Percentiles rank a stretch among this genome's conserved stretches.
Evolutionary conservation across 64 coral and sea anemone genomes (phyloP).

Genomic region (Astreopora myriophthalma): DNA sequence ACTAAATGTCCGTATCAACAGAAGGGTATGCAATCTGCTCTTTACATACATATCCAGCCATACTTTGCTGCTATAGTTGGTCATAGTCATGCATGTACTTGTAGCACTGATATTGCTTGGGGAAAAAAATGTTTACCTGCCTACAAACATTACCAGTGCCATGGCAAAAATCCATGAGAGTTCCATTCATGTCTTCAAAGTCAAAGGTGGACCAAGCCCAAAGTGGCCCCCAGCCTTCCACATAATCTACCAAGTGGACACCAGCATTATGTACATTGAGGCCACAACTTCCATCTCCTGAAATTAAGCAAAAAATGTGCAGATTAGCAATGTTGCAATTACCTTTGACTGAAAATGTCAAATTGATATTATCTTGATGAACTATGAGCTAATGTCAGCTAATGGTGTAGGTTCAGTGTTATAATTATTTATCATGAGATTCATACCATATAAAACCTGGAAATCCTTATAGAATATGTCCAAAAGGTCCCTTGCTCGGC

Average conservation of each 20-base stretch:
- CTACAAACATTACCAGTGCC: conserved; percentile 75
- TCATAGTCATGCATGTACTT: too few relatives aligned
- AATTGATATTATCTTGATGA: too few relatives aligned
- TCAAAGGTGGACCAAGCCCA: conserved; percentile 80
- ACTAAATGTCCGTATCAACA: too few relatives aligned
- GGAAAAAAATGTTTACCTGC: conserved; percentile 43
- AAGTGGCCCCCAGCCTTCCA: conserved; percentile 70
- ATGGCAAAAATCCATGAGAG: conserved; percentile 42
- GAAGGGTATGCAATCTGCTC: too few relatives aligned
- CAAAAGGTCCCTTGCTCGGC: conserved; percentile 1
- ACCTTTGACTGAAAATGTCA: too few relatives aligned
- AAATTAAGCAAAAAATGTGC: too few relatives aligned
- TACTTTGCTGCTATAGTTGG: too few relatives aligned
- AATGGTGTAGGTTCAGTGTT: too few relatives aligned
- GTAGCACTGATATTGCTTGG: too few relatives aligned
- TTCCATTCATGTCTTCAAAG: conserved; percentile 78
- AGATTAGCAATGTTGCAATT: too few relatives aligned
- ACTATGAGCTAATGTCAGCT: too few relatives aligned
- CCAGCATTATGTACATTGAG: conserved; percentile 71
- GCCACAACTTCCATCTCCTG: conserved; percentile 64
- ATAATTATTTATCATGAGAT: background rate
- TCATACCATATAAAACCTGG: conserved; percentile 10
- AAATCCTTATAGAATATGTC: conserved; percentile 13
- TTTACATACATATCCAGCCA: too few relatives aligned
- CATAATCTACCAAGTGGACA: conserved; percentile 66